Base-by-base conservation (phyloP, 2,113 vertebrate genomes). In the Glaucidium brasilianum region DNA sequence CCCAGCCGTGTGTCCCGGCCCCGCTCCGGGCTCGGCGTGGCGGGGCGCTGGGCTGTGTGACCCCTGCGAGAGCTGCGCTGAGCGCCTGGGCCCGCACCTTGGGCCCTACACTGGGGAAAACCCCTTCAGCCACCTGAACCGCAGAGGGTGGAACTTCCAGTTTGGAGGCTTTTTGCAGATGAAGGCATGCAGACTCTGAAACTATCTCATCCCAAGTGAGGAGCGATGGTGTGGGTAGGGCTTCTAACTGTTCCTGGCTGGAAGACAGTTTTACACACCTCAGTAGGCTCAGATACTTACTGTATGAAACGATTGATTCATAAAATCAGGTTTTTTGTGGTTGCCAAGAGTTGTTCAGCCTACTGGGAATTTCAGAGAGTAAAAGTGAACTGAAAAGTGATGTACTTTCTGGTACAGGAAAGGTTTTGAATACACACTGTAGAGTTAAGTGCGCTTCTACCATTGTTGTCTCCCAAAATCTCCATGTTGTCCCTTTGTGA, bases 1-100 rank as follows among this genome's bases (percentile, higher is more conserved):
- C 14, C 4, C 20, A 0, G 49, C 3, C 39, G 4, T 26, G 3
- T 8, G 8, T 12, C 32, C 12, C 3, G 52, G 13, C 27, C 25
- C 67, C n/a, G n/a, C n/a, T n/a, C n/a, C n/a, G n/a, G n/a, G n/a
- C n/a, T n/a, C n/a, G n/a, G n/a, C n/a, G n/a, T n/a, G n/a, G n/a
- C n/a, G n/a, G n/a, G n/a, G n/a, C n/a, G n/a, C 17, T 26, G 50
- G 87, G 50, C 71, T 27, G 75, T 8, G 50, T 30, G 35, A 77
- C 10, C 22, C 16, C 49, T 12, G 6, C 10, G 10, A 22, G 47
- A 49, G 45, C 56, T 30, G 41, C 4, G 27, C 23, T 5, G 25
- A 37, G 29, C 68, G 53, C 32, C 11, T 25, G 25, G 35, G 10
- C 32, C 5, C 2, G n/a, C 39, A 49, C 16, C 21, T n/a, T n/a